Evolutionary conservation across 2,797 vertebrate genomes (phyloP), one percentile per base, ranked within the genome.

Genomic region (Tenualosa ilisha): DNA sequence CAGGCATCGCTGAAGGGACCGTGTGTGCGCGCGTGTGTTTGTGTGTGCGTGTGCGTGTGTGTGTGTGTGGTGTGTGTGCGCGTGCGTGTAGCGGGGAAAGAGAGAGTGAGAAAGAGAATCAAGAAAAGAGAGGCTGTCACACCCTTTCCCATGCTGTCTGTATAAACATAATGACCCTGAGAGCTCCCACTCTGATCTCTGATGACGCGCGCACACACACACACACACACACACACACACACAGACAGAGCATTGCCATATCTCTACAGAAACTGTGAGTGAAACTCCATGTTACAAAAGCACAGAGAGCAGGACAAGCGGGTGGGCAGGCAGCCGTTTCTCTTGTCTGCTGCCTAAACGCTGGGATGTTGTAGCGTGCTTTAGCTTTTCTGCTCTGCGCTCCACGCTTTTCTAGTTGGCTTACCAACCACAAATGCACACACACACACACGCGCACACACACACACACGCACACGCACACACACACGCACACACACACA

Each of bases 21-120:
- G 86, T 85, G 84, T 20, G 65, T 86, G 40, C 51, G 72, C 82
- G 85, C 85, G 56, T 72, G 65, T 72, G 65, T 72, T 31, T 40
- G 37, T 75, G 68, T 75, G 68, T 40, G 68, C 40, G 68, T 43
- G 13, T 40, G 68, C 40, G 68, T 75, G 31, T 68, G 63, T 65
- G 8, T 24, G 6, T 40, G 37, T 75, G 68, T 75, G 68, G n/a
- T 40, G 68, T 75, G 68, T 43, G 13, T 40, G 68, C 40, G 68
- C 40, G 31, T 68, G 63, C 26, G 8, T 24, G 6, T n/a, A n/a
- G n/a, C n/a, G 26, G 24, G 9, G 24, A 37, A 11, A 13, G 59
- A 22, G n/a, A 26, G 24, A 31, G 24, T 15, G 65, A 20, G 31
- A 40, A 15, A 75, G 37, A 20, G 31, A 31, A 72, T 31, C 12